Percentiles rank a stretch among this genome's conserved stretches.
phyloP scores from a whole-genome alignment of 2,888 invertebrate genomes.

The Drosophila falleni region DNA sequence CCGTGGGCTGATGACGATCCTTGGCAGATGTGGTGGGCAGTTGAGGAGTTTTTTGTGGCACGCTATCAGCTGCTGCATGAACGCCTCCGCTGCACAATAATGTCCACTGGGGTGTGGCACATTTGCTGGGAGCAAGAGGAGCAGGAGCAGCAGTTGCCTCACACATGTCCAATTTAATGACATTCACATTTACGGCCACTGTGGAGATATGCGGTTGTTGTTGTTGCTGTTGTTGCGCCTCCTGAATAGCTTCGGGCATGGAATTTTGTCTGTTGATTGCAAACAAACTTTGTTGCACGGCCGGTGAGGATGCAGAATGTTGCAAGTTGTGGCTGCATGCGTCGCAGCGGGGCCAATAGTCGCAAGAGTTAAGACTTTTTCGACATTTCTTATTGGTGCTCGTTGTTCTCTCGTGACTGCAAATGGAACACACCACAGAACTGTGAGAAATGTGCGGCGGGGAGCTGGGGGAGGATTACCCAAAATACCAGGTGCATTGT shows the following conservation, averaged over 20 bases:
- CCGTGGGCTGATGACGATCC: constrained; percentile 49
- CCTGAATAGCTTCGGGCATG: constrained; percentile 15
- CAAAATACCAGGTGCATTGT: constrained; percentile 9
- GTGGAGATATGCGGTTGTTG: constrained; percentile 58
- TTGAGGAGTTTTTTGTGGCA: constrained; percentile 1
- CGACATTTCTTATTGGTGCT: constrained; percentile 50
- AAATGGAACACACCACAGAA: constrained; percentile 13
- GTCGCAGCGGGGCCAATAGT: constrained; percentile 87
- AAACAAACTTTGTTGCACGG: constrained; percentile 17
- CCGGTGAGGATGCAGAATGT: constrained; percentile 23
- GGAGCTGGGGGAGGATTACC: constrained; percentile 1
- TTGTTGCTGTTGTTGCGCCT: constrained; percentile 37
- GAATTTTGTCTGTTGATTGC: constrained; percentile 23
- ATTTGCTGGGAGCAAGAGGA: constrained; percentile 1
- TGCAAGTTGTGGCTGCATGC: constrained; percentile 62
- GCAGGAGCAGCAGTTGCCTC: background rate
- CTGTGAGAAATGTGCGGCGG: constrained; percentile 1
- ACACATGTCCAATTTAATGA: constrained; percentile 45
- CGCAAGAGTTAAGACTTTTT: constrained; percentile 85
- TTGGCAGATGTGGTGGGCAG: constrained; percentile 2
- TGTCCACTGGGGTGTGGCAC: constrained; percentile 68
- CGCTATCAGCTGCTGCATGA: constrained; percentile 8
- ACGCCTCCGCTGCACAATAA: constrained; percentile 74
- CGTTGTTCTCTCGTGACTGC: constrained; percentile 30
- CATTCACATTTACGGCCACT: constrained; percentile 69